These are phyloP conservation scores for Pseudotriccus pelzelni DNA, from an alignment of 2,797 vertebrate species.

Conservation along the genomic window DNA sequence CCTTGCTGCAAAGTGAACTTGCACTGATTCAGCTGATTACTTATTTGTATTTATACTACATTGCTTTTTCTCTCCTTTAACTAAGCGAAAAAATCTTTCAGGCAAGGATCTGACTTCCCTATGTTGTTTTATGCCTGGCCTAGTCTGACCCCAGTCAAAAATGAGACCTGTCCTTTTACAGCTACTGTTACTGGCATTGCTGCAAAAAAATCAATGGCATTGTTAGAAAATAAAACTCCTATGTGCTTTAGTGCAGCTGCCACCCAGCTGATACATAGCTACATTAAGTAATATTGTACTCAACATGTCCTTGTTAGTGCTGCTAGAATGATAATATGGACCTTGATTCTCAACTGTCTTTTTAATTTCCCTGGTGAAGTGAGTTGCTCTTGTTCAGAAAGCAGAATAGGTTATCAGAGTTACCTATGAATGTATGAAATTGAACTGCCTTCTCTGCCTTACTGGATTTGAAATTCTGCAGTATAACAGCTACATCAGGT, in stretches of 20 bases:
- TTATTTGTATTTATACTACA: neutral
- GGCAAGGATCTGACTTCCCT: neutral
- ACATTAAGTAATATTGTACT: conserved; percentile 21
- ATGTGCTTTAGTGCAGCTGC: neutral
- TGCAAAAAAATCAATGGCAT: neutral
- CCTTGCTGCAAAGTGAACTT: neutral
- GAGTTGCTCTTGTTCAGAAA: neutral
- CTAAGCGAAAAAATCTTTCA: neutral
- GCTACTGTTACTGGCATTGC: neutral
- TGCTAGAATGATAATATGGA: neutral
- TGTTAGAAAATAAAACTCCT: conserved; percentile 6
- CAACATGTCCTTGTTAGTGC: conserved; percentile 27
- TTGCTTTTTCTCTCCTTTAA: neutral
- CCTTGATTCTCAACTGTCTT: neutral
- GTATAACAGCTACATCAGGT: neutral
- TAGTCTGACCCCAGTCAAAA: neutral
- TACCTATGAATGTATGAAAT: neutral
- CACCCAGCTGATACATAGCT: neutral
- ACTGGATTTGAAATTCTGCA: neutral
- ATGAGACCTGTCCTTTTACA: neutral
- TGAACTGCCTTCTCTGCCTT: neutral
- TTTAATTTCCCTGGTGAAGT: conserved; percentile 2
- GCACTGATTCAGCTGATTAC: neutral
- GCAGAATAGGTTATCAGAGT: neutral
- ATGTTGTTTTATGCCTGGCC: neutral